A percentile compares a stretch with the other conserved stretches of the same genome.
Evolutionary conservation across 1,140 invertebrate species (phyloP).

Genomic region (Drosophila sp.): DNA sequence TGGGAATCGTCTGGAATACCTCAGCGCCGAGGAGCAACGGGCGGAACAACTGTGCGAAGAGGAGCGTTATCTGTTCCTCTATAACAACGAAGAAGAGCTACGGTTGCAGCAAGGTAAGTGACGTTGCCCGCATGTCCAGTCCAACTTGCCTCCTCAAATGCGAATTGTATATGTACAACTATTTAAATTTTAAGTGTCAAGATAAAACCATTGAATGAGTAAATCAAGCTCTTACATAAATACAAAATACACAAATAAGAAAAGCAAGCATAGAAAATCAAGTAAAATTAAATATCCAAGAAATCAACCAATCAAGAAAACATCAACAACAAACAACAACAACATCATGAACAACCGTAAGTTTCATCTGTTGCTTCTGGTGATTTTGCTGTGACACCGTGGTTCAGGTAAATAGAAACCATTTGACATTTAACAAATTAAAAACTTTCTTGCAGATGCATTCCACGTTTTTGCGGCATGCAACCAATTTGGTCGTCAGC

Average conservation of each 20-base stretch:
- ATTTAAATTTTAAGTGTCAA: slow-evolving; percentile 55
- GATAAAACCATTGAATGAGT: slow-evolving; percentile 18
- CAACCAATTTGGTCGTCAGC: background rate
- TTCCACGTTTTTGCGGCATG: background rate
- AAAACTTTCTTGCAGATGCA: slow-evolving; percentile 51
- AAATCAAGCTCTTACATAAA: slow-evolving; percentile 11
- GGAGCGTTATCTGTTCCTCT: slow-evolving; percentile 94
- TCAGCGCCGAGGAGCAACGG: slow-evolving; percentile 92
- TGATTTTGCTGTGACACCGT: slow-evolving; percentile 5
- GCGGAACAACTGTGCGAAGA: slow-evolving; percentile 95
- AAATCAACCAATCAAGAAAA: slow-evolving; percentile 9
- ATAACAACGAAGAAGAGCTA: slow-evolving; percentile 94
- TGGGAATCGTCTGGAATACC: slow-evolving; percentile 88
- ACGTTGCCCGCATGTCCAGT: slow-evolving; percentile 22
- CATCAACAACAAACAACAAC: slow-evolving; percentile 19
- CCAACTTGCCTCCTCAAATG: slow-evolving; percentile 34
- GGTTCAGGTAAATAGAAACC: slow-evolving; percentile 68
- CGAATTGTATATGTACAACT: slow-evolving; percentile 42
- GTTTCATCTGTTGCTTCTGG: slow-evolving; percentile 5
- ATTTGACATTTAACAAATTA: slow-evolving; percentile 46
- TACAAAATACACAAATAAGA: slow-evolving; percentile 14
- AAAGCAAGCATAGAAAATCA: slow-evolving; percentile 11
- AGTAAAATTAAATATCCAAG: slow-evolving; percentile 19
- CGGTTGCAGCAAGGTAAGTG: slow-evolving; percentile 91
- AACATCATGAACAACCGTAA: slow-evolving; percentile 10